Percentiles rank a stretch among this genome's conserved stretches.
Evolutionary conservation across 2,797 vertebrate genomes (phyloP).

Genomic region (Rhinogobio ventralis): DNA sequence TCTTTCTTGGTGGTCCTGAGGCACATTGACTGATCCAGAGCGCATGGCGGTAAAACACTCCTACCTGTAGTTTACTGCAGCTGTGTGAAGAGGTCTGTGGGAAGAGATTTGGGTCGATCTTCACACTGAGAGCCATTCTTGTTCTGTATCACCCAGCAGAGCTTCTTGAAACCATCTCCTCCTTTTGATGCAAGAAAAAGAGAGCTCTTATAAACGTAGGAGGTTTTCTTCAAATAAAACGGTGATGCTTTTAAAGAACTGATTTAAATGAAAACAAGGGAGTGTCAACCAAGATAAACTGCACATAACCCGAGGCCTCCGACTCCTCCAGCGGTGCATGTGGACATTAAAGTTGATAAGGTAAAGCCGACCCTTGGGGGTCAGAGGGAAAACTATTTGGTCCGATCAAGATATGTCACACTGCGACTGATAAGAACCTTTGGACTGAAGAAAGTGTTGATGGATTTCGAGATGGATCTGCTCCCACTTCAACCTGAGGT

Average conservation of each 20-base stretch:
- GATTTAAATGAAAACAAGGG: conserved; percentile 40
- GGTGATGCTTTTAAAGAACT: neutral
- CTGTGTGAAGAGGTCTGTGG: conserved; percentile 3
- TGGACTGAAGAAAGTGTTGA: conserved; percentile 41
- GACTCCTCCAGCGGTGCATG: neutral
- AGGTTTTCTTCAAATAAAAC: neutral
- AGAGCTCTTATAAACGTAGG: neutral
- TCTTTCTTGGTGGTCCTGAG: conserved; percentile 79
- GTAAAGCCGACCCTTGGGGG: conserved; percentile 40
- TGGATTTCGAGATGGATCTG: conserved; percentile 27
- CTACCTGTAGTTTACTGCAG: conserved; percentile 35
- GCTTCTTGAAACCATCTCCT: conserved; percentile 11
- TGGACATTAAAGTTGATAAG: conserved; percentile 50
- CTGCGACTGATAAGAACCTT: conserved; percentile 49
- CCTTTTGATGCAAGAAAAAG: conserved; percentile 4
- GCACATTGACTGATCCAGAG: conserved; percentile 71
- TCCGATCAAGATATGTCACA: conserved; percentile 48
- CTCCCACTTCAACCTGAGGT: neutral
- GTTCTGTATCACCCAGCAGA: neutral
- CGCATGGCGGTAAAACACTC: conserved; percentile 38
- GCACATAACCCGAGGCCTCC: conserved; percentile 38
- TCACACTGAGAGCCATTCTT: neutral
- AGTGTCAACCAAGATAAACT: conserved; percentile 35
- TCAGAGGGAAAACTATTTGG: conserved; percentile 42
- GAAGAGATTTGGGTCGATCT: conserved; percentile 5